Evolutionary conservation across 2,888 invertebrate species (phyloP).

Genomic region (Drosophila demipolita): DNA sequence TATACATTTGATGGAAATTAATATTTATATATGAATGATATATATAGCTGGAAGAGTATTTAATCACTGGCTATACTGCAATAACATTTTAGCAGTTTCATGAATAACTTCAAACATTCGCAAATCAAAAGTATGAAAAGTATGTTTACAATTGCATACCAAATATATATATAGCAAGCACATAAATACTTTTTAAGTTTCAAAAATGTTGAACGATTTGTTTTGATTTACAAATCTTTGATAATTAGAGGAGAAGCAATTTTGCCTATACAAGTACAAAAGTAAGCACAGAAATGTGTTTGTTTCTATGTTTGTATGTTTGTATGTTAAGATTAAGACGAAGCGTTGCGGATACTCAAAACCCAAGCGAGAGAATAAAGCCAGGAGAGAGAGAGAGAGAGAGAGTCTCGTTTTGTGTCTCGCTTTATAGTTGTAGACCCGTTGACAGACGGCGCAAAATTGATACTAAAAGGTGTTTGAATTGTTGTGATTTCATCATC

Average conservation of each 20-base stretch:
- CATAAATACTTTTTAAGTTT: background rate
- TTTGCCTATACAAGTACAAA: conserved; percentile 16
- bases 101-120: background rate
- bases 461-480: conserved; percentile 80
- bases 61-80: background rate
- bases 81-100: background rate
- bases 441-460: conserved; percentile 71
- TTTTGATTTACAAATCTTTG: conserved; percentile 2
- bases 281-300: background rate
- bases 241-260: conserved; percentile 13
- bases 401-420: background rate
- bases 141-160: background rate
- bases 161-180: background rate
- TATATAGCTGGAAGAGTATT: background rate
- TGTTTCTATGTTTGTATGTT: background rate
- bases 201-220: conserved; percentile 8
- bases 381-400: background rate
- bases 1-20: background rate
- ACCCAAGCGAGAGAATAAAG: background rate
- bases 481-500: conserved; percentile 81
- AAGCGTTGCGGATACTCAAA: conserved; percentile 3
- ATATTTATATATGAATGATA: background rate
- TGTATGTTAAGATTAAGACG: conserved; percentile 15
- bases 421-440: conserved; percentile 14
- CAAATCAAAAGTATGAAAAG: background rate